These are phyloP conservation scores for Nebria brevicollis DNA, from an alignment of 2,888 invertebrate genomes.

Conservation along the genomic window DNA sequence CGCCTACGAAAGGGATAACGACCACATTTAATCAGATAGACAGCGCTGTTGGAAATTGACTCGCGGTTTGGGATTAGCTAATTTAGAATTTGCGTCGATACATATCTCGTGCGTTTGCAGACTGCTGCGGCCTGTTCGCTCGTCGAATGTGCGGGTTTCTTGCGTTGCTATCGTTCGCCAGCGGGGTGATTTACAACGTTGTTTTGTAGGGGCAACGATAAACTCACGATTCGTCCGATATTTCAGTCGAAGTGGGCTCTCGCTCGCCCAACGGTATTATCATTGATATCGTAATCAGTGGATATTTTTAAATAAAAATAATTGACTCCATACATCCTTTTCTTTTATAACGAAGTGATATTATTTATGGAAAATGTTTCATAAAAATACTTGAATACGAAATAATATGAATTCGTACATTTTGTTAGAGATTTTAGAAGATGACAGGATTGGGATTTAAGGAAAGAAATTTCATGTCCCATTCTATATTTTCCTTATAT, in stretches of 20 bases:
- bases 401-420: too few relatives aligned
- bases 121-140: neutral
- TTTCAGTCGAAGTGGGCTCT: neutral
- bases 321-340: neutral
- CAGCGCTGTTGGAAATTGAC: constrained; percentile 36
- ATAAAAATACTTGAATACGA: too few relatives aligned
- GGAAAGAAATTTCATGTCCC: too few relatives aligned
- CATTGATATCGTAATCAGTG: neutral
- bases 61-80: constrained; percentile 39
- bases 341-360: too few relatives aligned
- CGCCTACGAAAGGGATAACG: constrained; percentile 11
- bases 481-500: too few relatives aligned
- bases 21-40: constrained; percentile 39
- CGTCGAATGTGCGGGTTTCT: neutral
- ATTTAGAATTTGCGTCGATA: constrained; percentile 44
- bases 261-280: neutral
- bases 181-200: constrained; percentile 30
- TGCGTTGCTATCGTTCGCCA: constrained; percentile 11
- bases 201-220: constrained; percentile 22
- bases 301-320: neutral
- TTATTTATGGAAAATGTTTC: too few relatives aligned
- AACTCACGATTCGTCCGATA: constrained; percentile 5
- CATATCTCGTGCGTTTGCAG: constrained; percentile 27
- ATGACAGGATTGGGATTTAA: too few relatives aligned
- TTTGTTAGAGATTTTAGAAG: too few relatives aligned